These are phyloP conservation scores for Centropus bengalensis DNA, from an alignment of 2,113 vertebrate genomes.

Conservation along the genomic window DNA sequence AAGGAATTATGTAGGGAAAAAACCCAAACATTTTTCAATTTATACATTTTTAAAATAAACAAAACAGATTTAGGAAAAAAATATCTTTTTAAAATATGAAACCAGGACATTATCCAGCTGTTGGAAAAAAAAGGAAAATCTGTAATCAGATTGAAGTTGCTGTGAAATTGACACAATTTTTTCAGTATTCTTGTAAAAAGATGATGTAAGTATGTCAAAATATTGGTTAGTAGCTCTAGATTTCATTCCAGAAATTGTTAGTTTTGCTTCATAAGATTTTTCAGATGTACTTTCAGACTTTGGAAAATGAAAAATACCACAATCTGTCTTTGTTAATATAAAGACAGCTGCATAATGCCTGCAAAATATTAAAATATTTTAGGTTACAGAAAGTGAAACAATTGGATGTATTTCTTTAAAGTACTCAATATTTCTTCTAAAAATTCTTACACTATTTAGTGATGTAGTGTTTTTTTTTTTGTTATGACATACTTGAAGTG, in stretches of 20 bases:
- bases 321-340: neutral
- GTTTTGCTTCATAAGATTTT: neutral
- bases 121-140: neutral
- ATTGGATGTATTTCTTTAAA: neutral
- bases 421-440: neutral
- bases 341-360: neutral
- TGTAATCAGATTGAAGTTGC: neutral
- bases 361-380: neutral
- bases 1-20: neutral
- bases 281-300: neutral
- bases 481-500: neutral
- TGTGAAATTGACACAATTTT: neutral
- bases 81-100: neutral
- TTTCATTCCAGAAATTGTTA: slow-evolving; percentile 7
- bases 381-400: neutral
- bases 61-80: neutral
- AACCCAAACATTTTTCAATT: neutral
- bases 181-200: neutral
- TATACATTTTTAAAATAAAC: neutral
- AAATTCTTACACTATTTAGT: neutral
- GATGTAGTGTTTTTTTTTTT: neutral
- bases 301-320: neutral
- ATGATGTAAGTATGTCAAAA: slow-evolving; percentile 26
- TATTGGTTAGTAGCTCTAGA: slow-evolving; percentile 18
- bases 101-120: rapidly evolving